These are phyloP conservation scores for Synchiropus splendidus DNA, from an alignment of 2,113 vertebrate species.

Conservation along the genomic window DNA sequence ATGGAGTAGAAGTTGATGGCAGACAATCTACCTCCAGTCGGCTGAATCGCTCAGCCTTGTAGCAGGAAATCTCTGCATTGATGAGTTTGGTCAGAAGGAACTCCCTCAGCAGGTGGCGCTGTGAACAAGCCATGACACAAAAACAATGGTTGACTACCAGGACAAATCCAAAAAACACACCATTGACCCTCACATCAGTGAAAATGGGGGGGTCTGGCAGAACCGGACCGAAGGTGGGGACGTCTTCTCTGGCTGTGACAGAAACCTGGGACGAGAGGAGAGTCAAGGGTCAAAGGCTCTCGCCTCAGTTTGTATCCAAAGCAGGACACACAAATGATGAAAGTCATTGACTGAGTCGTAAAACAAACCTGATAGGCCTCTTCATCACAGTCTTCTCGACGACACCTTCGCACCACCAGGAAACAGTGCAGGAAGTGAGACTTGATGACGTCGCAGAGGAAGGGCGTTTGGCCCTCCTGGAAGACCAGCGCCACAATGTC, in stretches of 20 bases:
- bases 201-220: conserved; percentile 67
- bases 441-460: conserved; percentile 79
- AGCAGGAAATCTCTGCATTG: conserved; percentile 86
- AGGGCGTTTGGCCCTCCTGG: conserved; percentile 79
- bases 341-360: too few relatives aligned
- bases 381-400: conserved; percentile 27
- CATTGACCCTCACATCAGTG: conserved; percentile 43
- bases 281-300: not conserved
- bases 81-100: conserved; percentile 86
- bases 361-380: conserved; percentile 59
- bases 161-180: not conserved
- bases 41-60: conserved; percentile 79
- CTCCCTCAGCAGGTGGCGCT: conserved; percentile 74
- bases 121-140: conserved; percentile 8
- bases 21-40: conserved; percentile 71
- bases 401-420: conserved; percentile 74
- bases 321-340: not conserved
- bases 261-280: conserved; percentile 45
- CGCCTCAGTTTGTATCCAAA: not conserved
- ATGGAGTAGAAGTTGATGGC: too few relatives aligned
- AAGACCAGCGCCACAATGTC: conserved; percentile 84
- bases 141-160: not conserved
- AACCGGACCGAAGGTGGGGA: conserved; percentile 63
- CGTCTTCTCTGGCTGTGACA: conserved; percentile 63
- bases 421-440: conserved; percentile 88